Evolutionary conservation across 1,140 invertebrate species (phyloP), one percentile per base, ranked within the genome.

Genomic region (Panulirus ornatus): DNA sequence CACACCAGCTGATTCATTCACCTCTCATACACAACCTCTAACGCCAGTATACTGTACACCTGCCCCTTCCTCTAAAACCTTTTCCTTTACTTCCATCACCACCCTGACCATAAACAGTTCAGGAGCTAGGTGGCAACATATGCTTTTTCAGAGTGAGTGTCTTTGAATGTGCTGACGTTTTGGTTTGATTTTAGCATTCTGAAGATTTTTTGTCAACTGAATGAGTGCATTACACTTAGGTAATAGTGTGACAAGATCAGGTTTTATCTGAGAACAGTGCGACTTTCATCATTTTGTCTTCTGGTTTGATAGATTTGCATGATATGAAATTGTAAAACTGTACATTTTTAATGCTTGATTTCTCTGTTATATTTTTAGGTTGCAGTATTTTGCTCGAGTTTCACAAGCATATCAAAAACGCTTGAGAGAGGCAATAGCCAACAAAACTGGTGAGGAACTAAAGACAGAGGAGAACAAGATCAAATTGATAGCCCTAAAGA

Each of bases 381-480:
- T 99, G 75, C 97, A 98, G 93, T 99, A 98, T 94, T 97, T 99
- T 93, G 98, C 98, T 0, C 95, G 98, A 89, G 96, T 97, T 22
- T 97, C 97, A 92, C 97, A 99, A 95, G 97, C 97, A 44, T 98
- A 98, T 92, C 97, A 98, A 76, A 98, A 98, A 93, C 97, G 97
- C 92, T 93, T 98, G n/a, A 95, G 97, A 88, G 97, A 97, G 94
- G 96, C 97, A 58, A 95, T 98, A n/a, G 96, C 97, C 93, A 96
- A 96, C 63, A 97, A 98, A 94, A 95, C 96, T 82, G 95, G 95
- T 81, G 96, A 96, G 89, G 96, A 97, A 93, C 93, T 96, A 0
- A 96, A 96, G 93, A 95, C 96, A 22, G 96, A 97, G 91, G 96
- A 98, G 94, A 97, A 98, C 94, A 97, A 98, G 94, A 95, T 98